These are phyloP conservation scores for Graptemys geographica DNA, from an alignment of 2,797 vertebrate genomes.

Conservation along the genomic window DNA sequence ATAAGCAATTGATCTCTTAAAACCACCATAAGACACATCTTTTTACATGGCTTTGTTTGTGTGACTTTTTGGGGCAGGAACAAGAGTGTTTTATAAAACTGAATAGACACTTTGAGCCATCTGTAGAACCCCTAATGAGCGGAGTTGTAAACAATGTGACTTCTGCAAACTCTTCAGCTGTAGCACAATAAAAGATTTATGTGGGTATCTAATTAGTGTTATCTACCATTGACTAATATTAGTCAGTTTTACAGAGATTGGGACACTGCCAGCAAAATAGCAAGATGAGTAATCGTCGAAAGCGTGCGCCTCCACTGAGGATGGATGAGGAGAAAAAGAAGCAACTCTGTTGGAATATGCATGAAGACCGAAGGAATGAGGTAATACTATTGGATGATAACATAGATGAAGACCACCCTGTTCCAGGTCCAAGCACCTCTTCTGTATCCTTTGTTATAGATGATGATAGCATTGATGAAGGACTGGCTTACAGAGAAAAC, in stretches of 20 bases:
- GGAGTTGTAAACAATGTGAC: background rate
- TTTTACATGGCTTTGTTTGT: background rate
- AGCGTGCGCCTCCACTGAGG: constrained; percentile 89
- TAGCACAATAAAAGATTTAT: background rate
- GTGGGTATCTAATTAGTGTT: background rate
- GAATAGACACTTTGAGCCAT: background rate
- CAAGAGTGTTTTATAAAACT: background rate
- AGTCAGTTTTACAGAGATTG: constrained; percentile 53
- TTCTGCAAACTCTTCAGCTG: background rate
- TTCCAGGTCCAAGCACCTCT: constrained; percentile 69
- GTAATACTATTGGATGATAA: constrained; percentile 68
- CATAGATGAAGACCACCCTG: constrained; percentile 1
- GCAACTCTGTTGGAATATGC: constrained; percentile 93
- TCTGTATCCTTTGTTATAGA: constrained; percentile 57
- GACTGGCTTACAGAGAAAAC: constrained; percentile 42
- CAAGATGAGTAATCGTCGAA: constrained; percentile 93
- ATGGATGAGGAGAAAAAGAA: constrained; percentile 91
- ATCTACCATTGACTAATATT: background rate
- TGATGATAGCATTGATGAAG: constrained; percentile 67
- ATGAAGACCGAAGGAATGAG: constrained; percentile 87
- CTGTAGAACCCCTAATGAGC: background rate
- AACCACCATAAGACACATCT: background rate
- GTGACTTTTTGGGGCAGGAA: background rate
- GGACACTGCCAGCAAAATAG: background rate
- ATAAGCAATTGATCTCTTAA: background rate